These are phyloP conservation scores for Cheirogaleus medius DNA, from an alignment of 2,113 vertebrate genomes.

Conservation along the genomic window DNA sequence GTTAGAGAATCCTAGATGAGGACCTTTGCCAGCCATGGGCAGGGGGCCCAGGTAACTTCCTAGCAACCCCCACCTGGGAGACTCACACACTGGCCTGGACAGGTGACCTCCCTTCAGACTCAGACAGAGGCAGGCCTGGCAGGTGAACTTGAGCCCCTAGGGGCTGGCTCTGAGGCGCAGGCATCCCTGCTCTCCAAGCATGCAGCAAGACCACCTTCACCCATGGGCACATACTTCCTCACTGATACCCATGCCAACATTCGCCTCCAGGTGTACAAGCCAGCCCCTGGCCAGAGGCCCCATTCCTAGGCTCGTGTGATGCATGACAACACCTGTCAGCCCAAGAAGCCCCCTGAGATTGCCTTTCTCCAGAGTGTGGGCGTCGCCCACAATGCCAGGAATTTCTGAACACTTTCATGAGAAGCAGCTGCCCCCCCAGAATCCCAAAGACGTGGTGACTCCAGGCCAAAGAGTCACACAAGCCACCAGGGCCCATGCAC, in stretches of 20 bases:
- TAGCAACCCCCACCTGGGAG: neutral
- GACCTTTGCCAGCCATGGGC: neutral
- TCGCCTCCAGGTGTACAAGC: neutral
- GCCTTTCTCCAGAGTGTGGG: neutral
- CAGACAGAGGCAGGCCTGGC: neutral
- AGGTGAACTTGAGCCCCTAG: neutral
- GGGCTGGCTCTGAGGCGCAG: neutral
- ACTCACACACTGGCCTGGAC: neutral
- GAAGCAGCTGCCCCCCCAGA: neutral
- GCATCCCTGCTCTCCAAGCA: neutral
- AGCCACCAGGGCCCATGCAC: neutral
- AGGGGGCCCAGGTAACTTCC: neutral
- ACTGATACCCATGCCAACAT: neutral
- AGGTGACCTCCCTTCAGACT: neutral
- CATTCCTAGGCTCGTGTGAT: neutral
- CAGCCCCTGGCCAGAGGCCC: neutral
- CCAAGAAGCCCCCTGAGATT: neutral
- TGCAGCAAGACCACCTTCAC: conserved; percentile 21
- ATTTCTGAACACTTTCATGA: neutral
- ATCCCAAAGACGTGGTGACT: neutral
- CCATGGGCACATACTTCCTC: neutral
- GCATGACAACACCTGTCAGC: neutral
- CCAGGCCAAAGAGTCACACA: neutral
- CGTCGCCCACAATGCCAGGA: neutral
- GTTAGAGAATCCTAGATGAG: neutral